Percentiles rank a stretch among this genome's conserved stretches.
phyloP scores from a whole-genome alignment of 2,888 invertebrate species.

The Patella ulyssiponensis region DNA sequence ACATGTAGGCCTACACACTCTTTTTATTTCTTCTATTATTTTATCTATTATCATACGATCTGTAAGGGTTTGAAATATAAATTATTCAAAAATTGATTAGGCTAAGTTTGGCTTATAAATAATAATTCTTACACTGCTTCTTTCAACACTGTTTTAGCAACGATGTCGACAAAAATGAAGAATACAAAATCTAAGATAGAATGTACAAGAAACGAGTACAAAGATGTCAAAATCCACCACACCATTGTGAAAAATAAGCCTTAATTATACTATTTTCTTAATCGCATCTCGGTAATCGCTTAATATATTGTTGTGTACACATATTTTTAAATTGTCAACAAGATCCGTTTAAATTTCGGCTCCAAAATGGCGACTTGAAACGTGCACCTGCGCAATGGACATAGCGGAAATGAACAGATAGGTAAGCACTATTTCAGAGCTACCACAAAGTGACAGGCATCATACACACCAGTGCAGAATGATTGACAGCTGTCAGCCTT shows the following conservation, averaged over 20 bases:
- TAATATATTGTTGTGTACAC: conserved; percentile 9
- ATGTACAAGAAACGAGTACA: conserved; percentile 42
- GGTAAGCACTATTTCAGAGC: too few species aligned
- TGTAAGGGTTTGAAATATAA: neutral
- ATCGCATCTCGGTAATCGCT: conserved; percentile 6
- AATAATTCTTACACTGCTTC: conserved; percentile 54
- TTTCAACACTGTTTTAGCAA: conserved; percentile 54
- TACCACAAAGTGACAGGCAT: too few species aligned
- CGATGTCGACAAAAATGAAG: conserved; percentile 58
- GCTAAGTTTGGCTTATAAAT: neutral
- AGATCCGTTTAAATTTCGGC: conserved; percentile 47
- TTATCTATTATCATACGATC: neutral
- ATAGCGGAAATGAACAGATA: conserved; percentile 10
- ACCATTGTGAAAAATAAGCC: conserved; percentile 30
- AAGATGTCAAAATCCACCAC: conserved; percentile 35
- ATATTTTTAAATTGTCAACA: conserved; percentile 19
- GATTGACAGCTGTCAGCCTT: too few species aligned
- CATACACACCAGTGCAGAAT: too few species aligned
- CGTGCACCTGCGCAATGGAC: conserved; percentile 35
- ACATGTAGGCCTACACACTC: too few species aligned
- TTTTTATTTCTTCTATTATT: neutral
- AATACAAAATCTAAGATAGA: conserved; percentile 53
- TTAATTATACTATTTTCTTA: neutral
- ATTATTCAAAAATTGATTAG: neutral
- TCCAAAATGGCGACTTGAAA: conserved; percentile 49